These are phyloP conservation scores for Thymallus thymallus DNA, from an alignment of 2,113 vertebrate species.

Conservation along the genomic window DNA sequence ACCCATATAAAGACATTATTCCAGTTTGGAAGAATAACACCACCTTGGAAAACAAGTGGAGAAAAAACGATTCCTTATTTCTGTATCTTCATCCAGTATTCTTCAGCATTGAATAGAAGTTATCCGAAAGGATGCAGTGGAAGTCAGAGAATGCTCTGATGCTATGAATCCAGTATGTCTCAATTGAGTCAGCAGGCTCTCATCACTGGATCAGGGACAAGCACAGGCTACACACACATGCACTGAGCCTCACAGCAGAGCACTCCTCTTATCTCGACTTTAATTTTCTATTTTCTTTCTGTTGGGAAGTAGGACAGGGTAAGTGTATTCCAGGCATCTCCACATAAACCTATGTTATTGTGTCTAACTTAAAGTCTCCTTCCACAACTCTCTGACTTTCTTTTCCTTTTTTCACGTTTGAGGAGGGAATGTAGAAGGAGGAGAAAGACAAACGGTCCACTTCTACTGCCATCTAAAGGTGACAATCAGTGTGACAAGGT, in stretches of 20 bases:
- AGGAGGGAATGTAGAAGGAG: slow-evolving; percentile 20
- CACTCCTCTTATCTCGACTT: slow-evolving; percentile 7
- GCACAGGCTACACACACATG: slow-evolving; percentile 20
- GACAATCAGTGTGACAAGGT: not conserved
- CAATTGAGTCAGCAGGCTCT: slow-evolving; percentile 25
- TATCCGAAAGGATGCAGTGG: slow-evolving; percentile 43
- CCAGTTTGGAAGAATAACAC: not conserved
- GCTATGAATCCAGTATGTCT: slow-evolving; percentile 31
- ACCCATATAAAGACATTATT: slow-evolving; percentile 58
- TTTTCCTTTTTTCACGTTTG: not conserved
- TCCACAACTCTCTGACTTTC: slow-evolving; percentile 5
- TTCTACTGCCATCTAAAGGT: slow-evolving; percentile 61
- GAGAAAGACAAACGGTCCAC: slow-evolving; percentile 14
- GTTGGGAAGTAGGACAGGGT: slow-evolving; percentile 4
- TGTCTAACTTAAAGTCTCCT: not conserved
- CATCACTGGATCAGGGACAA: slow-evolving; percentile 32
- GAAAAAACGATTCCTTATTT: slow-evolving; percentile 14
- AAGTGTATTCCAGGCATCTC: slow-evolving; percentile 14
- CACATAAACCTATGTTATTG: not conserved
- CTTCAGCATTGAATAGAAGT: slow-evolving; percentile 12
- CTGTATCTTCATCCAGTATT: slow-evolving; percentile 28
- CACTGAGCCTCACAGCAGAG: slow-evolving; percentile 19
- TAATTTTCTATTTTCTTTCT: slow-evolving; percentile 30
- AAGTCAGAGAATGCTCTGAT: slow-evolving; percentile 25
- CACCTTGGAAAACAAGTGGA: too few species aligned